These are phyloP conservation scores for Sussaba pulchella DNA, from an alignment of 2,888 invertebrate genomes.

Conservation along the genomic window DNA sequence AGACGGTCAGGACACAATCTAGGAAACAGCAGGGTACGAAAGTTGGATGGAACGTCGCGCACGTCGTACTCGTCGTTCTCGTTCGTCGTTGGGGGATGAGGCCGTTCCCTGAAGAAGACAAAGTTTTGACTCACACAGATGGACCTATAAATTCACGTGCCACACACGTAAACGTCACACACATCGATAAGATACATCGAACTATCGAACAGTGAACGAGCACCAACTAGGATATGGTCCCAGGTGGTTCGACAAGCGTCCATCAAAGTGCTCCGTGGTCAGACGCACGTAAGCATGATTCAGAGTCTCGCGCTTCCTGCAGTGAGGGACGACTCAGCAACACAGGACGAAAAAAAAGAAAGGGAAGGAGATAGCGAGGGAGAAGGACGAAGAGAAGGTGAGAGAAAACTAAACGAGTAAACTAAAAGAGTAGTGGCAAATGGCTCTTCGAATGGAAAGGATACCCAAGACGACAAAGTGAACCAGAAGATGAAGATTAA, in stretches of 20 bases:
- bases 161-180: background rate
- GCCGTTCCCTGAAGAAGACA: slow-evolving; percentile 46
- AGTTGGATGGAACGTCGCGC: slow-evolving; percentile 36
- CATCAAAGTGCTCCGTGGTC: slow-evolving; percentile 68
- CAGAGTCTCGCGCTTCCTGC: slow-evolving; percentile 34
- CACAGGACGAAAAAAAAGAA: slow-evolving; percentile 12
- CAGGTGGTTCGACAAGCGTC: slow-evolving; percentile 74
- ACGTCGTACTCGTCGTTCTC: slow-evolving; percentile 30
- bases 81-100: slow-evolving; percentile 13
- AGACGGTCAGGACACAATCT: slow-evolving; percentile 42
- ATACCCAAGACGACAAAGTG: background rate
- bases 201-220: slow-evolving; percentile 45
- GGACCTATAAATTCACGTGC: slow-evolving; percentile 15
- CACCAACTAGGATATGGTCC: slow-evolving; percentile 61
- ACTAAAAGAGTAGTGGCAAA: background rate
- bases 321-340: slow-evolving; percentile 20
- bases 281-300: slow-evolving; percentile 63
- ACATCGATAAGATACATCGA: slow-evolving; percentile 10
- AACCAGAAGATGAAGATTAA: background rate
- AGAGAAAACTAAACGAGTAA: background rate
- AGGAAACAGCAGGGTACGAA: slow-evolving; percentile 35
- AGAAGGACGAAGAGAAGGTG: background rate
- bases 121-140: slow-evolving; percentile 36
- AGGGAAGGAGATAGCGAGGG: background rate
- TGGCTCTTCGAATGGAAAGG: slow-evolving; percentile 9